Percentiles rank a stretch among this genome's conserved stretches.
phyloP scores from a whole-genome alignment of 2,113 vertebrate species.

The Labrus mixtus region DNA sequence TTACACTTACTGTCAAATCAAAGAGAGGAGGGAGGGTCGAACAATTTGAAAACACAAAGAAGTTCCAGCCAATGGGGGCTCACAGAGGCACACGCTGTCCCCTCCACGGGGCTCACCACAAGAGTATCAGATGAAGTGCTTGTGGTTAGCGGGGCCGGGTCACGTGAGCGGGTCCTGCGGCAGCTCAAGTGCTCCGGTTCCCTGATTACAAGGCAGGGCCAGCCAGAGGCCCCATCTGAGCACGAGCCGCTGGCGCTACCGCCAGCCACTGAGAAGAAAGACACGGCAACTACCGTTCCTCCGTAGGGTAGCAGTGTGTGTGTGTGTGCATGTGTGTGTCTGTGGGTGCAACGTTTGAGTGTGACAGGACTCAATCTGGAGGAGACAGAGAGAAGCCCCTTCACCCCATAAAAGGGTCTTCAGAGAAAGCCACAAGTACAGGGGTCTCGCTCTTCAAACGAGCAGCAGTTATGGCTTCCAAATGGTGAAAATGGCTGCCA shows the following conservation, averaged over 20 bases:
- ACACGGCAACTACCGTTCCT: conserved; percentile 66
- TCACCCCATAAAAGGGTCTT: conserved; percentile 76
- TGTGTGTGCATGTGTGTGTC: conserved; percentile 31
- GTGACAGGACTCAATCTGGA: conserved; percentile 68
- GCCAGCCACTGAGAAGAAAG: conserved; percentile 66
- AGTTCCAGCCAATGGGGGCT: conserved; percentile 78
- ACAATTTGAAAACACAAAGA: conserved; percentile 59
- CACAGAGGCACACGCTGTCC: conserved; percentile 64
- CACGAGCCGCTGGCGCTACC: conserved; percentile 77
- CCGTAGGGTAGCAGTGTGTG: not conserved
- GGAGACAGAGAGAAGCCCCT: conserved; percentile 77
- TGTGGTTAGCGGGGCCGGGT: conserved; percentile 81
- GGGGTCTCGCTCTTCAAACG: conserved; percentile 83
- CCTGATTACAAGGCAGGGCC: conserved; percentile 85
- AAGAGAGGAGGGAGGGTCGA: conserved; percentile 67
- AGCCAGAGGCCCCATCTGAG: conserved; percentile 75
- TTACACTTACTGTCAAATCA: conserved; percentile 72
- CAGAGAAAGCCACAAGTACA: conserved; percentile 85
- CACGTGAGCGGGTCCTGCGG: conserved; percentile 77
- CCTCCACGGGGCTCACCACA: conserved; percentile 75
- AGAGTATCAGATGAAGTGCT: conserved; percentile 84
- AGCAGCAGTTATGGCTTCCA: conserved; percentile 77
- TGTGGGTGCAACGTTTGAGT: conserved; percentile 38
- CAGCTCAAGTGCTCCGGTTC: conserved; percentile 67
- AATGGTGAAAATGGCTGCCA: conserved; percentile 80